Evolutionary conservation across 2,113 vertebrate genomes (phyloP), one percentile per base, ranked within the genome.

Genomic region (Nyctibius bracteatus): DNA sequence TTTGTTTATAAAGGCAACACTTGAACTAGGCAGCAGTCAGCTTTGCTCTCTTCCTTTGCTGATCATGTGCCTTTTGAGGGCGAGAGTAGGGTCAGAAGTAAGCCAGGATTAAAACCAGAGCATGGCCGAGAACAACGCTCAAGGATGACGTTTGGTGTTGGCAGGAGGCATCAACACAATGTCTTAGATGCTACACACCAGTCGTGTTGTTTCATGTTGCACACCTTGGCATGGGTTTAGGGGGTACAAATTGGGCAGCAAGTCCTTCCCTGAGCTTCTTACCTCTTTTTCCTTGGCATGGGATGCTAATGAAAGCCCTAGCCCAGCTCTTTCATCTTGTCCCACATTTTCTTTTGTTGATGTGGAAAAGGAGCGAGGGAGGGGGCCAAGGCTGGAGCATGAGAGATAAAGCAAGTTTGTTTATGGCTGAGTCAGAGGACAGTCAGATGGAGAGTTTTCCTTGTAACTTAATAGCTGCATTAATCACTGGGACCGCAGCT

Each of bases 381-480:
- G 58, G 78, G 81, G 47, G 23, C 63, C 14, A 9, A 41, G 44
- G 35, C 46, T 93, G 46, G n/a, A 67, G 82, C 44, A 67, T 11
- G 35, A 87, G 74, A 95, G 96, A 97, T 92, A 96, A 94, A 86
- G 62, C 43, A 63, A 47, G 52, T 89, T 89, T 82, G 37, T 62
- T 91, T 86, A 66, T 7, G 30, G 57, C 51, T 97, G 95, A 97
- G 94, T 97, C 97, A 93, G 82, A 96, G 91, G 80, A 88, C 94
- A 86, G 81, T n/a, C 88, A 85, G 75, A 58, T 93, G 89, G 58
- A 91, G 81, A 65, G 35, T 92, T 87, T 96, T 90, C 22, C 73
- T 72, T 74, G 91, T 47, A 81, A 67, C 27, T 85, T 91, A 90
- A 66, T 59, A 78, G 87, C 82, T 44, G 44, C n/a, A 44, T 95